Percentiles rank a stretch among this genome's conserved stretches.
These are phyloP conservation scores for Orientallactaga sibirica DNA, from an alignment of 2,797 vertebrate species.

Conservation along the genomic window DNA sequence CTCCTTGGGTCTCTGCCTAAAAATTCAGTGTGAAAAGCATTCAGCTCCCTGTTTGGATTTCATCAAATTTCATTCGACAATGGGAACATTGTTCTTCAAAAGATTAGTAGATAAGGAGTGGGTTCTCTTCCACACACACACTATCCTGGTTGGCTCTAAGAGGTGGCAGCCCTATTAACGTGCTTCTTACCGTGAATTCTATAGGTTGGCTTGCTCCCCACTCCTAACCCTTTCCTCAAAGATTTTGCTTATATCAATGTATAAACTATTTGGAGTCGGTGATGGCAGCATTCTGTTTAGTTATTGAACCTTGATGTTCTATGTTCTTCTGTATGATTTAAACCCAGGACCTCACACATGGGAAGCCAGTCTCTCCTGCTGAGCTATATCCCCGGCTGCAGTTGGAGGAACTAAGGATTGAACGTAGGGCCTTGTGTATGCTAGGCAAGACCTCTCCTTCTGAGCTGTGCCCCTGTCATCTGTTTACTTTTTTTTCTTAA, in stretches of 20 bases:
- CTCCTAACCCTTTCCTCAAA: background rate
- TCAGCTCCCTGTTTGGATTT: background rate
- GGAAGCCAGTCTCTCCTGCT: background rate
- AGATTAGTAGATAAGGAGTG: background rate
- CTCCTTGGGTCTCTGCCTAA: background rate
- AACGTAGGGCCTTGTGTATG: too few species aligned
- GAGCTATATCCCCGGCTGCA: too few species aligned
- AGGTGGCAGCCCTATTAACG: background rate
- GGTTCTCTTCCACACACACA: background rate
- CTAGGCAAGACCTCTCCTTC: too few species aligned
- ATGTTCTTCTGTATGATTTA: background rate
- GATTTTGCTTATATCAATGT: conserved; percentile 1
- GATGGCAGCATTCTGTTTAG: background rate
- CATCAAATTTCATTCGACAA: background rate
- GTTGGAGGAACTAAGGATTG: too few species aligned
- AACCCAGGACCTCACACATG: background rate
- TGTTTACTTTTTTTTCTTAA: too few species aligned
- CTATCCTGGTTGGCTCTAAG: background rate
- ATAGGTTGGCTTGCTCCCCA: background rate
- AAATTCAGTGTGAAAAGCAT: background rate
- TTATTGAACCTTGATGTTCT: background rate
- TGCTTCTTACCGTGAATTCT: background rate
- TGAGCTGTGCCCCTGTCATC: too few species aligned
- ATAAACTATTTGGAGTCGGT: background rate
- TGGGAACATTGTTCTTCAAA: background rate